Base-by-base conservation (phyloP, 2,888 invertebrate species). In the Morinoia aosen region DNA sequence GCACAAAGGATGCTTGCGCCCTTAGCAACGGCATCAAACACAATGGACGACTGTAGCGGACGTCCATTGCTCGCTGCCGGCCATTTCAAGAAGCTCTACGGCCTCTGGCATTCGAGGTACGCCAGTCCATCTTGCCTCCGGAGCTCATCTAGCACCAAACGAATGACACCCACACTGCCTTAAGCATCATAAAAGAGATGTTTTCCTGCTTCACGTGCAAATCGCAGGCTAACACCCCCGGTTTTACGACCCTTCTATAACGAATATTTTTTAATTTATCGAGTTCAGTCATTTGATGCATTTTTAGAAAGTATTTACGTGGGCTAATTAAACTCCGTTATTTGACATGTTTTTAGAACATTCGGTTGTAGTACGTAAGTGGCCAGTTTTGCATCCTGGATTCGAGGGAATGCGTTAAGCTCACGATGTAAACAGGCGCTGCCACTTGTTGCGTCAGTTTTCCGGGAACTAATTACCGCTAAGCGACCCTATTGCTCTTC, bases 1-100 rank as follows among this genome's bases (percentile, higher is more conserved):
- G 19, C 90, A 90, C 90, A 90, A 90, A 90, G 90, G 90, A 90
- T 90, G 40, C 90, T 90, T 40, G 48, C 40, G 48, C 90, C 90
- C 90, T 90, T 90, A 5, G 90, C 48, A 48, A 16, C 40, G 90
- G 90, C 90, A 90, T 90, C 90, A 90, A 90, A 90, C 90, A 90
- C 90, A 90, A 48, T 90, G 90, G 48, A 48, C 90, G 76, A 76
- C 33, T 76, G 76, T 76, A 76, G 76, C 76, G 76, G 76, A 76
- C 76, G 76, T 76, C 76, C 76, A 76, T 76, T 76, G 76, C 76
- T 76, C 76, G 76, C 76, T 76, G 76, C 76, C 76, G 25, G 76
- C 76, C 76, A 76, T 76, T 76, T 76, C 76, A 76, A 76, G 76
- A 76, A 76, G 76, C 76, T 76, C 76, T 76, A 76, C 25, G 76